These are phyloP conservation scores for Condylostylus longicornis DNA, from an alignment of 1,140 invertebrate genomes.

Conservation along the genomic window DNA sequence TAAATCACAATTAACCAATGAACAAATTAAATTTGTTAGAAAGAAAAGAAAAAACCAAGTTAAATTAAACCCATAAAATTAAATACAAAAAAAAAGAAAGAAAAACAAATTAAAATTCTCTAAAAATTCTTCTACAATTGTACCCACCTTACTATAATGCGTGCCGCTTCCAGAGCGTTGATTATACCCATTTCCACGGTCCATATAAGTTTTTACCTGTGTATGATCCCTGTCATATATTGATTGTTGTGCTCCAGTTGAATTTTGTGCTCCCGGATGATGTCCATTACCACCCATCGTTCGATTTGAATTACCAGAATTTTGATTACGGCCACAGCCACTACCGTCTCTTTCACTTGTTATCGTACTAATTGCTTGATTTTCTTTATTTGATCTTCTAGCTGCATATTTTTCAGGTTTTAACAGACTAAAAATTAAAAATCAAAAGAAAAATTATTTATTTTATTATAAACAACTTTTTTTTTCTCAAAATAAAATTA, in stretches of 20 bases:
- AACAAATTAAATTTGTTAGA: too few relatives aligned
- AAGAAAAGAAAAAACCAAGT: not conserved
- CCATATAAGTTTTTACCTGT: constrained; percentile 92
- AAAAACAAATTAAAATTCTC: not conserved
- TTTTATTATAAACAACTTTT: too few relatives aligned
- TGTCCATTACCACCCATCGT: constrained; percentile 3
- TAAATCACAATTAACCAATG: too few relatives aligned
- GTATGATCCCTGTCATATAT: constrained; percentile 43
- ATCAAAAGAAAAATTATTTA: constrained; percentile 7
- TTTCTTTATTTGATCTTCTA: constrained; percentile 28
- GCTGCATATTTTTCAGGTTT: constrained; percentile 37
- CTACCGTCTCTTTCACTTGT: constrained; percentile 25
- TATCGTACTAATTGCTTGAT: constrained; percentile 30
- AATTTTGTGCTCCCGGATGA: constrained; percentile 33
- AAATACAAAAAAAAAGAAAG: not conserved
- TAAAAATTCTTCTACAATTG: constrained; percentile 11
- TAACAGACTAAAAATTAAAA: constrained; percentile 29
- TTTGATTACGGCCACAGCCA: not conserved
- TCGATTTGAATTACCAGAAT: constrained; percentile 6
- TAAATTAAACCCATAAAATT: not conserved
- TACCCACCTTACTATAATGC: constrained; percentile 80
- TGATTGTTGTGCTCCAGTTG: constrained; percentile 26
- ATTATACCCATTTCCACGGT: constrained; percentile 79
- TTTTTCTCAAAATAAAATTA: not conserved
- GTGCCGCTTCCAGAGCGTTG: constrained; percentile 55